These are phyloP conservation scores for Sphaerodactylus townsendi DNA, from an alignment of 2,113 vertebrate species.

Conservation along the genomic window DNA sequence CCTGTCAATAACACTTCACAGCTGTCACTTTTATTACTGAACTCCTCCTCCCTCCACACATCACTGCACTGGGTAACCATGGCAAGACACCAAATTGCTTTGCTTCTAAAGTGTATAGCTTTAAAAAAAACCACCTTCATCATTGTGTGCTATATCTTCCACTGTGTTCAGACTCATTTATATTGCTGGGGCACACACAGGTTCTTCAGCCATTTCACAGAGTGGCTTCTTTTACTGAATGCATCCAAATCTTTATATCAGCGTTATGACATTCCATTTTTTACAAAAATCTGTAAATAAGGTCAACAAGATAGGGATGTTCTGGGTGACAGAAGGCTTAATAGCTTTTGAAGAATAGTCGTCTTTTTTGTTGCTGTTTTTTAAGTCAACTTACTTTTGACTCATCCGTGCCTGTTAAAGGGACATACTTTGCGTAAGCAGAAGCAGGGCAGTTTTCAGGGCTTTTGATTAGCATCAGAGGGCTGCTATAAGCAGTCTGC, in stretches of 20 bases:
- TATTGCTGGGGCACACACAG: slow-evolving; percentile 51
- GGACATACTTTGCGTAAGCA: slow-evolving; percentile 37
- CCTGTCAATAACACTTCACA: slow-evolving; percentile 67
- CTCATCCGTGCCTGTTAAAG: slow-evolving; percentile 55
- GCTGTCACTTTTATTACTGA: slow-evolving; percentile 70
- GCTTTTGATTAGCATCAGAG: slow-evolving; percentile 48
- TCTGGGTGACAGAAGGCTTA: slow-evolving; percentile 69
- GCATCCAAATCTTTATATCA: slow-evolving; percentile 69
- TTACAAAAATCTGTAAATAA: slow-evolving; percentile 73
- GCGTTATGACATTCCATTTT: slow-evolving; percentile 71
- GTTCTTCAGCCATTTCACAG: slow-evolving; percentile 58
- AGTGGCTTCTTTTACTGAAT: slow-evolving; percentile 63
- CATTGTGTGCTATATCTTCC: slow-evolving; percentile 60
- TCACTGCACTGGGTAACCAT: slow-evolving; percentile 65
- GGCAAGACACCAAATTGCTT: slow-evolving; percentile 68
- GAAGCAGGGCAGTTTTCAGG: slow-evolving; percentile 40
- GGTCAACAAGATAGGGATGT: slow-evolving; percentile 66
- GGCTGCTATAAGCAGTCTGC: slow-evolving; percentile 45
- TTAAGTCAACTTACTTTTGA: slow-evolving; percentile 65
- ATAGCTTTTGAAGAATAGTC: slow-evolving; percentile 70
- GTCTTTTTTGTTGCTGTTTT: slow-evolving; percentile 30
- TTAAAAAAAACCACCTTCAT: slow-evolving; percentile 36
- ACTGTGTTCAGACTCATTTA: slow-evolving; percentile 55
- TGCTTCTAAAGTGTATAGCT: slow-evolving; percentile 65
- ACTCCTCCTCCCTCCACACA: slow-evolving; percentile 41